Conservation (phyloP, 2,888 invertebrate species). For the Drosophila pseudotakahashii region DNA sequence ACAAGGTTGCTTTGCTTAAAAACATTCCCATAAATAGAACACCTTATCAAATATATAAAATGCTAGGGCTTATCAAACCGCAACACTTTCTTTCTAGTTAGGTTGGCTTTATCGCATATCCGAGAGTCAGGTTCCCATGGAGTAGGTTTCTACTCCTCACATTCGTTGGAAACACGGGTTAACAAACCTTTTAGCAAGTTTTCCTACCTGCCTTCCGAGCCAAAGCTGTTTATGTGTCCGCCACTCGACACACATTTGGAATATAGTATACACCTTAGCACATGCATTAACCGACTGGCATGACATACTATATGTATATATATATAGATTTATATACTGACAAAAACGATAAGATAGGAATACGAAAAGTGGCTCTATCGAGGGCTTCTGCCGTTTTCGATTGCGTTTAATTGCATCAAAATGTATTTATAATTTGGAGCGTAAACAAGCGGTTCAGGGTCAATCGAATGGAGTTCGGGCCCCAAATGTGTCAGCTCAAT, state of each 20-base stretch:
- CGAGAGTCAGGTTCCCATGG: slow-evolving; percentile 28
- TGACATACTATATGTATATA: background rate
- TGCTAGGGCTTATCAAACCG: slow-evolving; percentile 15
- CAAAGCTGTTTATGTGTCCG: slow-evolving; percentile 6
- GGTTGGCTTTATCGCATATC: slow-evolving; percentile 14
- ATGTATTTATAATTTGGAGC: slow-evolving; percentile 60
- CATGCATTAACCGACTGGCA: slow-evolving; percentile 14
- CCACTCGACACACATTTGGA: slow-evolving; percentile 38
- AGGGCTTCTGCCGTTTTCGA: slow-evolving; percentile 40
- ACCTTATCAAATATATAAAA: slow-evolving; percentile 3
- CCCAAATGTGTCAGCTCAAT: slow-evolving; percentile 28
- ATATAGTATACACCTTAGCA: slow-evolving; percentile 6
- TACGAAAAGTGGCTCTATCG: slow-evolving; percentile 36
- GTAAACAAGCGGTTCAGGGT: slow-evolving; percentile 32
- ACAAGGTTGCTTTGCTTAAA: slow-evolving; percentile 4
- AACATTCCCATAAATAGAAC: slow-evolving; percentile 12
- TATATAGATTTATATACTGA: background rate
- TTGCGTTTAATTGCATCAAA: slow-evolving; percentile 65
- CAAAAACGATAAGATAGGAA: slow-evolving; percentile 35
- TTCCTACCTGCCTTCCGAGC: slow-evolving; percentile 12
- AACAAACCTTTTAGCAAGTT: slow-evolving; percentile 36
- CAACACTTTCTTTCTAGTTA: slow-evolving; percentile 23
- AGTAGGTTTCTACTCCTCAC: slow-evolving; percentile 5
- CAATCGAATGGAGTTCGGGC: slow-evolving; percentile 10
- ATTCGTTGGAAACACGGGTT: slow-evolving; percentile 19